phyloP scores from a whole-genome alignment of 2,113 vertebrate species.

The Cebidichthys violaceus region DNA sequence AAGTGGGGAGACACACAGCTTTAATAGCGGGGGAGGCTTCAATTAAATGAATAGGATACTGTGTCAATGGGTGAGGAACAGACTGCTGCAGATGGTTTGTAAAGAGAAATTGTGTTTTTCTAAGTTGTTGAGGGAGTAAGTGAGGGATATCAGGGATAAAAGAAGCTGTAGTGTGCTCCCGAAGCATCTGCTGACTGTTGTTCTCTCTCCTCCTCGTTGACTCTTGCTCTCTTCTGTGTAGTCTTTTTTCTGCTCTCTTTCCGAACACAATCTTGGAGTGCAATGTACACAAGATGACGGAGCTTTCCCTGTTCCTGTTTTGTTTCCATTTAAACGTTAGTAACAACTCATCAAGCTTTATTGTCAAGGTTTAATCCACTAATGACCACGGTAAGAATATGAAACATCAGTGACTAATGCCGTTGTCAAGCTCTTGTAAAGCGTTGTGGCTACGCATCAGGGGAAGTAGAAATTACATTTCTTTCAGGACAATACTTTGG shows the following conservation, averaged over 20 bases:
- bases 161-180: not conserved
- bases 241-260: not conserved
- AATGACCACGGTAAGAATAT: not conserved
- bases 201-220: not conserved
- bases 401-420: not conserved
- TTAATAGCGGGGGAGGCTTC: not conserved
- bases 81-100: conserved; percentile 16
- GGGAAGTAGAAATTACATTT: no score
- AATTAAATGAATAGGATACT: not conserved
- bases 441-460: no score
- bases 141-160: not conserved
- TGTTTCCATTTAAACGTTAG: not conserved
- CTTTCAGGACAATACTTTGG: no score
- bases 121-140: not conserved
- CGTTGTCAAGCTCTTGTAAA: no score
- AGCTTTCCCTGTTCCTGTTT: not conserved
- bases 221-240: not conserved
- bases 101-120: not conserved
- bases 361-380: not conserved
- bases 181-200: conserved; percentile 29
- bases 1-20: not conserved
- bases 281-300: not conserved
- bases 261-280: not conserved
- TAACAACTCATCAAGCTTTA: not conserved
- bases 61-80: not conserved